phyloP scores from a whole-genome alignment of 2,113 vertebrate genomes.

The Calidris pygmaea region DNA sequence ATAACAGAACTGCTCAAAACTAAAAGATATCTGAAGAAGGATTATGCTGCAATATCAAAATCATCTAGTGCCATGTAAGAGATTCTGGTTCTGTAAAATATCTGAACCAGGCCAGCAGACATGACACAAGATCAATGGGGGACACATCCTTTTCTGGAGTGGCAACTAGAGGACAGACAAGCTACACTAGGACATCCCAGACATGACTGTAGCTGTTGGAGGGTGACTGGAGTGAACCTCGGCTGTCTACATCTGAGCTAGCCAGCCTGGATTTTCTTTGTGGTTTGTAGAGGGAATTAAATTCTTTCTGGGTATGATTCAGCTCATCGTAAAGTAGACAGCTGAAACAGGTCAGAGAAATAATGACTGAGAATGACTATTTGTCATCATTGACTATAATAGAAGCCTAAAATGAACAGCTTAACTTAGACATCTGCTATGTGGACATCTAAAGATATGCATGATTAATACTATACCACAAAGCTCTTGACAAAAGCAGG shows the following conservation, averaged over 20 bases:
- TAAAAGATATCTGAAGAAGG: background rate
- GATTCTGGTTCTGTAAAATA: background rate
- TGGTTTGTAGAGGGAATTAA: background rate
- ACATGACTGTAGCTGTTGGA: background rate
- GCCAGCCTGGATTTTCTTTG: background rate
- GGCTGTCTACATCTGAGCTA: background rate
- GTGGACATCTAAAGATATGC: background rate
- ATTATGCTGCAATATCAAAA: background rate
- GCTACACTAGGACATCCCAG: background rate
- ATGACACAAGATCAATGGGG: background rate
- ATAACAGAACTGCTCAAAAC: background rate
- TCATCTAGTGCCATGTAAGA: too few species aligned
- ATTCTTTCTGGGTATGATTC: background rate
- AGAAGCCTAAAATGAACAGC: background rate
- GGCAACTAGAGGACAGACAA: background rate
- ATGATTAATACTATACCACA: background rate
- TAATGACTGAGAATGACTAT: background rate
- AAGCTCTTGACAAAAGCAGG: background rate
- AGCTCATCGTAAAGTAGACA: background rate
- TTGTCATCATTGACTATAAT: background rate
- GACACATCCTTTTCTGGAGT: background rate
- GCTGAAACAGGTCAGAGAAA: background rate
- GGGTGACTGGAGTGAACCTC: background rate
- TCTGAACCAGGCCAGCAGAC: background rate
- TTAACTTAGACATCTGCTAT: background rate